Evolutionary conservation across 2,113 vertebrate species (phyloP).

Genomic region (Entelurus aequoreus): DNA sequence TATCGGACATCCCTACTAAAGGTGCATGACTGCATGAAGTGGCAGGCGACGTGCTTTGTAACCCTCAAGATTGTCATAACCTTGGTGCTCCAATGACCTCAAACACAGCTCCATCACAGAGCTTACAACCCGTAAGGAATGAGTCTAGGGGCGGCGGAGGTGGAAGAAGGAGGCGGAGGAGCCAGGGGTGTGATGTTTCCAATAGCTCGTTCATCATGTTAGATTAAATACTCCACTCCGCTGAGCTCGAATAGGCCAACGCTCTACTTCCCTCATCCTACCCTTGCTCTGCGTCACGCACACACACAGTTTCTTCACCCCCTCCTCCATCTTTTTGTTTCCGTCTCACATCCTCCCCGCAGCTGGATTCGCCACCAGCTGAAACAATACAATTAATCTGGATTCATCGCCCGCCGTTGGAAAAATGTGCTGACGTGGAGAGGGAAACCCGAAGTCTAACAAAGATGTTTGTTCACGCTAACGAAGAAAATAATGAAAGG

Average conservation of each 20-base stretch:
- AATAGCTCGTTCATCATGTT: conserved; percentile 74
- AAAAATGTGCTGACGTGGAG: conserved; percentile 64
- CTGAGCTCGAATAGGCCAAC: conserved; percentile 62
- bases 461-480: conserved; percentile 70
- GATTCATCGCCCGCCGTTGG: conserved; percentile 43
- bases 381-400: conserved; percentile 71
- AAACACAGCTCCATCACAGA: conserved; percentile 51
- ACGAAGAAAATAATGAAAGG: conserved; percentile 75
- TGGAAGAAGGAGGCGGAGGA: conserved; percentile 33
- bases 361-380: conserved; percentile 51
- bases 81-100: conserved; percentile 57
- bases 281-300: conserved; percentile 31
- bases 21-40: conserved; percentile 2
- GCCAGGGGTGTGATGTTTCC: conserved; percentile 48
- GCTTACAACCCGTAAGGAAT: conserved; percentile 40
- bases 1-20: background rate
- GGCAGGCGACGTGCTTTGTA: conserved; percentile 15
- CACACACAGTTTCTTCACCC: background rate
- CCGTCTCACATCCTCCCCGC: conserved; percentile 15
- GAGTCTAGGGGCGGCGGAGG: conserved; percentile 2
- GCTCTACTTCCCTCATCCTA: conserved; percentile 37
- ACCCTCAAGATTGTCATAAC: conserved; percentile 52
- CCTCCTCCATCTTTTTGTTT: conserved; percentile 34
- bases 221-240: conserved; percentile 75
- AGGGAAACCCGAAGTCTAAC: conserved; percentile 64